Percentiles rank a stretch among this genome's conserved stretches.
Evolutionary conservation across 1,140 invertebrate genomes (phyloP).

Genomic region (Sitodiplosis mosellana): DNA sequence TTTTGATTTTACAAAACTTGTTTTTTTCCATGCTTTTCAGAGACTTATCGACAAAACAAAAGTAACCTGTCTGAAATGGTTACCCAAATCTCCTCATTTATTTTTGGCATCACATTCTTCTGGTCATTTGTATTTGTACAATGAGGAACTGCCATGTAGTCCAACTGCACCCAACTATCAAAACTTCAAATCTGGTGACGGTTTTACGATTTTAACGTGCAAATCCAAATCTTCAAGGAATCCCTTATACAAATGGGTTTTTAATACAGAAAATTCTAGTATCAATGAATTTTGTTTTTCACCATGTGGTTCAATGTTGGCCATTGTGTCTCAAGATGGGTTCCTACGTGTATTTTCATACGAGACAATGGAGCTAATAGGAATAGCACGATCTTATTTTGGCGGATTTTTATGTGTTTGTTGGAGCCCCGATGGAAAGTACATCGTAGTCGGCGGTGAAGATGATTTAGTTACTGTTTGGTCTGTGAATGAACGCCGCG

Average conservation of each 20-base stretch:
- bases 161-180: constrained; percentile 75
- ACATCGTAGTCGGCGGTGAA: constrained; percentile 93
- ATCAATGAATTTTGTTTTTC: constrained; percentile 97
- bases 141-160: constrained; percentile 83
- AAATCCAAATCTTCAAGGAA: constrained; percentile 94
- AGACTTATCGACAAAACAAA: constrained; percentile 93
- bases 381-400: constrained; percentile 86
- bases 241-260: constrained; percentile 74
- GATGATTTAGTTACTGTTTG: constrained; percentile 98
- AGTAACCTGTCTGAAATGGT: constrained; percentile 97
- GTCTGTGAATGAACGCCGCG: constrained; percentile 79
- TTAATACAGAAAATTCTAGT: constrained; percentile 47
- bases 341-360: constrained; percentile 94
- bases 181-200: constrained; percentile 86
- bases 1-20: neutral
- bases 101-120: constrained; percentile 90
- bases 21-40: constrained; percentile 33
- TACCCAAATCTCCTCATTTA: constrained; percentile 79
- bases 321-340: constrained; percentile 89
- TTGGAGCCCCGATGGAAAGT: constrained; percentile 93
- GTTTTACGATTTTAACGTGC: constrained; percentile 84
- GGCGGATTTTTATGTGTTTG: constrained; percentile 89
- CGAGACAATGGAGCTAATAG: constrained; percentile 88
- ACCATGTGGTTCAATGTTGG: constrained; percentile 80
- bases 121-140: constrained; percentile 95